These are phyloP conservation scores for Mercenaria mercenaria DNA, from an alignment of 1,140 invertebrate species.

Conservation along the genomic window DNA sequence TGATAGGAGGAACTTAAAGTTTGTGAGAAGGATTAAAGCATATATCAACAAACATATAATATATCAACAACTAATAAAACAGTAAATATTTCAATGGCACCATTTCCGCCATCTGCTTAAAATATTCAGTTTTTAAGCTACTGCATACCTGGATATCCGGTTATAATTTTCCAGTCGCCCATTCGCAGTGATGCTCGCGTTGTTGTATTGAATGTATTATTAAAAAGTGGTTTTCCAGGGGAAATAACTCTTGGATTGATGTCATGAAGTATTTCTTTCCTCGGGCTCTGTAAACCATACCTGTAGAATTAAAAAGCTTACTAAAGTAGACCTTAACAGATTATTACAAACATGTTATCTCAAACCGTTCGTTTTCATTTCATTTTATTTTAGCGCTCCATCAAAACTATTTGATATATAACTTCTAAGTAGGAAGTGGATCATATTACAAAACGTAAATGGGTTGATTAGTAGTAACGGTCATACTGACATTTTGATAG, in stretches of 20 bases:
- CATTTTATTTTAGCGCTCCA: too few relatives aligned
- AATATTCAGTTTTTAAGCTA: neutral
- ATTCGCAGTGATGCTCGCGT: constrained; percentile 75
- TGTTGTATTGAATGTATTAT: constrained; percentile 79
- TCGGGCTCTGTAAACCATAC: constrained; percentile 59
- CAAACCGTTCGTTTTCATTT: too few relatives aligned
- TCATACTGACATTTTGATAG: too few relatives aligned
- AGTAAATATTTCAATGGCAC: neutral
- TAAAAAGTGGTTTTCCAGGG: constrained; percentile 67
- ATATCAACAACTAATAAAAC: neutral
- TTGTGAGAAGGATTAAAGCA: neutral
- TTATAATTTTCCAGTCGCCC: constrained; percentile 81
- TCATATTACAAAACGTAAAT: too few relatives aligned
- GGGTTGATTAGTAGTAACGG: too few relatives aligned
- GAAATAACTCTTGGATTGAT: constrained; percentile 72
- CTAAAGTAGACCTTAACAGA: too few relatives aligned
- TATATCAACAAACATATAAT: neutral
- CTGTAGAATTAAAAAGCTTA: too few relatives aligned
- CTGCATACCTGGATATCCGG: constrained; percentile 78
- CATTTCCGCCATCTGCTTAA: too few relatives aligned
- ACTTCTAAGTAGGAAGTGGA: too few relatives aligned
- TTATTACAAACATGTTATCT: too few relatives aligned
- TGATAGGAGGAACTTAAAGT: too few relatives aligned
- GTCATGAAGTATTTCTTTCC: constrained; percentile 79
- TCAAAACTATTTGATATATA: too few relatives aligned